Evolutionary conservation across 2,797 vertebrate species (phyloP).

Genomic region (Enteromius anoplus): DNA sequence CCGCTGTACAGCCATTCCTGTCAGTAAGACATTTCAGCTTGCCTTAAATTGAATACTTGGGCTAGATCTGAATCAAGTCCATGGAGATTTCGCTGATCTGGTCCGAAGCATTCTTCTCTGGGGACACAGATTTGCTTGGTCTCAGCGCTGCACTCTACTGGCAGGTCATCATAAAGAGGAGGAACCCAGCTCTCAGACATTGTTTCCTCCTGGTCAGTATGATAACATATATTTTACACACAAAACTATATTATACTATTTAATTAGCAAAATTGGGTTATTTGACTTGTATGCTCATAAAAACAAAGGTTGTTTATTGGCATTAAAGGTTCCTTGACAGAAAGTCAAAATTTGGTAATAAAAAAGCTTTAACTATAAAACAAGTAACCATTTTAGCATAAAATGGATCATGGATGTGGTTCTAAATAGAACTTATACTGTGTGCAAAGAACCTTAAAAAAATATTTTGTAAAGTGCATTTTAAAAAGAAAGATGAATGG

Average conservation of each 20-base stretch:
- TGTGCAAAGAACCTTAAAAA: neutral
- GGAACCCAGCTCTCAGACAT: constrained; percentile 55
- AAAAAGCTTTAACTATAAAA: neutral
- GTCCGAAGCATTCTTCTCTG: constrained; percentile 74
- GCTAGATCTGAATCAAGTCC: constrained; percentile 58
- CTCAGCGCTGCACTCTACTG: constrained; percentile 76
- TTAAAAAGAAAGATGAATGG: neutral
- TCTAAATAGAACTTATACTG: neutral
- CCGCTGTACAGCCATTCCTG: constrained; percentile 64
- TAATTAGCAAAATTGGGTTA: neutral
- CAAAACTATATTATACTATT: no score
- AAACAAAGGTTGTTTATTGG: neutral
- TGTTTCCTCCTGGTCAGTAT: constrained; percentile 53
- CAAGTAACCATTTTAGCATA: neutral
- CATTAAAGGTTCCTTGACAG: no score
- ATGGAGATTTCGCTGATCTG: constrained; percentile 62
- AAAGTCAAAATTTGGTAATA: neutral
- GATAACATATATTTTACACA: neutral
- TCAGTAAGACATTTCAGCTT: constrained; percentile 65
- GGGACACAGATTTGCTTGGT: constrained; percentile 60
- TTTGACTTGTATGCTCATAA: neutral
- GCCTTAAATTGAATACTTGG: constrained; percentile 68
- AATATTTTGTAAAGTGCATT: neutral
- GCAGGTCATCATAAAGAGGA: constrained; percentile 73
- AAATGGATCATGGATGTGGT: neutral